Conservation (phyloP, 2,797 vertebrate genomes). For the Notolabrus celidotus region DNA sequence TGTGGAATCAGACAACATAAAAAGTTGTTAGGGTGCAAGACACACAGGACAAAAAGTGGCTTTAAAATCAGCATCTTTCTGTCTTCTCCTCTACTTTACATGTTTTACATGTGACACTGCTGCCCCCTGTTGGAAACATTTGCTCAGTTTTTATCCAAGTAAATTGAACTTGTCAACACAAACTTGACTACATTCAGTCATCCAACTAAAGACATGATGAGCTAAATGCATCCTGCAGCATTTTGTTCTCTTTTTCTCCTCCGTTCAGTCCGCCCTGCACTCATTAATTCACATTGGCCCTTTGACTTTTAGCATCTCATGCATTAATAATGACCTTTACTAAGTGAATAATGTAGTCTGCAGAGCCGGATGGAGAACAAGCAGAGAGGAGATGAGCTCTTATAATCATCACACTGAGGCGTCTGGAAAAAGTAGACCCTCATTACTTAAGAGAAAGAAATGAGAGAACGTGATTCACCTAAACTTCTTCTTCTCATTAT, state of each 20-base stretch:
- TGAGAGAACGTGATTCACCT: constrained; percentile 21
- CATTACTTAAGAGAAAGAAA: constrained; percentile 46
- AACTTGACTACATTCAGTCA: background rate
- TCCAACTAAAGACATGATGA: background rate
- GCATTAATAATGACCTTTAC: constrained; percentile 66
- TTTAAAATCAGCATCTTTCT: too few species aligned
- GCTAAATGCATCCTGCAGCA: constrained; percentile 1
- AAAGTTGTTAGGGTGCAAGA: too few species aligned
- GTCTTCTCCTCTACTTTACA: background rate
- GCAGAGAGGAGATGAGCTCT: constrained; percentile 38
- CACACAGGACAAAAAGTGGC: too few species aligned
- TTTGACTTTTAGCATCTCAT: constrained; percentile 62
- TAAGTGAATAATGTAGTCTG: constrained; percentile 64
- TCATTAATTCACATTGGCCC: constrained; percentile 58
- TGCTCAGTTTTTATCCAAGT: background rate
- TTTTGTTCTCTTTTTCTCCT: constrained; percentile 35
- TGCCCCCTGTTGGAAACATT: constrained; percentile 72
- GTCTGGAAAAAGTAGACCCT: constrained; percentile 17
- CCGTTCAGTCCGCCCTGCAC: constrained; percentile 20
- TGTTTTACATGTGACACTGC: constrained; percentile 29
- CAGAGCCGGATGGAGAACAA: constrained; percentile 31
- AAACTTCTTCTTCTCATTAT: background rate
- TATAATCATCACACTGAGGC: constrained; percentile 40
- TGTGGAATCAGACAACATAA: background rate
- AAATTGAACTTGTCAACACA: background rate